phyloP scores from a whole-genome alignment of 2,113 vertebrate genomes.

The Callocephalon fimbriatum region DNA sequence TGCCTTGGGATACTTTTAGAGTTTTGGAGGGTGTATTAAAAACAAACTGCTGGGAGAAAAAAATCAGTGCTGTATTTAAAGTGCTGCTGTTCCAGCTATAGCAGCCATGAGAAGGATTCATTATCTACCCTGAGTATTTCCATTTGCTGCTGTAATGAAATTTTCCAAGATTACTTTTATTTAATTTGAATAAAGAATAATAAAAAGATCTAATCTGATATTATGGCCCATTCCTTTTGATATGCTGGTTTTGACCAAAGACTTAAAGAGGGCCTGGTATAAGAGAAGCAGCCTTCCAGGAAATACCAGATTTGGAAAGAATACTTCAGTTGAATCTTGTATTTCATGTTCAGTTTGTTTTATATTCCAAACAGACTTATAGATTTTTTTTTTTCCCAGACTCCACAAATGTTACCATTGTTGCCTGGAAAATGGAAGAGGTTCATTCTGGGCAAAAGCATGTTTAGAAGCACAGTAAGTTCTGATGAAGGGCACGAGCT shows the following conservation, averaged over 20 bases:
- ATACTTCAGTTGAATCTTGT: neutral
- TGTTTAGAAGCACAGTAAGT: neutral
- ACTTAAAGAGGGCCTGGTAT: neutral
- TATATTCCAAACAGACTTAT: neutral
- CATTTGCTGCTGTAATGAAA: neutral
- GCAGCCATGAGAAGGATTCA: neutral
- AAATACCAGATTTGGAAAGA: constrained; percentile 2
- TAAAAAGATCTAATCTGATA: neutral
- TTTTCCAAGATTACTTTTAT: neutral
- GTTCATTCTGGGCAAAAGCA: neutral
- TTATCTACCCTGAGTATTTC: neutral
- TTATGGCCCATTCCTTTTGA: neutral
- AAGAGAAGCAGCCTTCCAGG: neutral
- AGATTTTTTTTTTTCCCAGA: neutral
- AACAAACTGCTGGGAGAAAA: fast-evolving
- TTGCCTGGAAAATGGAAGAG: neutral
- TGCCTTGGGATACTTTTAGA: neutral
- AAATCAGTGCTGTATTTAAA: neutral
- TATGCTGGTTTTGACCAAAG: neutral
- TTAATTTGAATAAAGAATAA: neutral
- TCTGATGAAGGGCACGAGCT: fast-evolving
- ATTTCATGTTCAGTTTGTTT: neutral
- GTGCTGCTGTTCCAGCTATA: neutral
- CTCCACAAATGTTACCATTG: neutral
- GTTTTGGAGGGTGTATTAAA: neutral